Evolutionary conservation across 2,888 invertebrate species (phyloP).

Genomic region (Coleophora deauratella): DNA sequence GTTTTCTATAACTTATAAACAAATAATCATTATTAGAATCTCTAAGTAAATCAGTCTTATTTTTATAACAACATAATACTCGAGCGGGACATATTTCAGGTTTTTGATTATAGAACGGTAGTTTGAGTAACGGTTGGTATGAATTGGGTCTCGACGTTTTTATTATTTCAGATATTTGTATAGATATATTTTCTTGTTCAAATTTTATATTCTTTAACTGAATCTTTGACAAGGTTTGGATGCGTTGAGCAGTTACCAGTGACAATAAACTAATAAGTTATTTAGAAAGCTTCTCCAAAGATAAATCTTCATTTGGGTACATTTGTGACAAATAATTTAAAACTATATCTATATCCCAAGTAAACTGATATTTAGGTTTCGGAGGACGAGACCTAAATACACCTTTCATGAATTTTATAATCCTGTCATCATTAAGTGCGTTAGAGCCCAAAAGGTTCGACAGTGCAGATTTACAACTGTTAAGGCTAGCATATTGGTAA

Average conservation of each 20-base stretch:
- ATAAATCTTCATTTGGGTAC: conserved; percentile 2
- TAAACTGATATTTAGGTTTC: conserved; percentile 2
- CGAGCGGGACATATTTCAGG: conserved; percentile 6
- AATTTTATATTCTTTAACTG: neutral
- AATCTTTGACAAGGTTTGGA: conserved; percentile 3
- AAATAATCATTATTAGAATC: neutral
- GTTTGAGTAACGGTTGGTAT: neutral
- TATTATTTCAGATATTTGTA: neutral
- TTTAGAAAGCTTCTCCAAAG: conserved; percentile 3
- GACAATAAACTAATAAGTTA: conserved; percentile 6
- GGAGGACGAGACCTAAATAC: neutral
- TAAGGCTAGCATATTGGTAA: neutral
- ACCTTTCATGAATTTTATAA: neutral
- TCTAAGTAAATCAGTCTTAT: neutral
- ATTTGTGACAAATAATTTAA: conserved; percentile 1
- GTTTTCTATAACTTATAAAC: conserved; percentile 3
- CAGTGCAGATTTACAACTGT: neutral
- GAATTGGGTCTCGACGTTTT: conserved; percentile 4
- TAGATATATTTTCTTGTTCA: conserved; percentile 1
- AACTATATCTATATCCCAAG: conserved; percentile 6
- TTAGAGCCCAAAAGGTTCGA: neutral
- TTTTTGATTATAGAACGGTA: conserved; percentile 2
- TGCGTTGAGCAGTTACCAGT: neutral
- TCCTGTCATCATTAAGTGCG: neutral
- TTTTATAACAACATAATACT: neutral